Evolutionary conservation across 1,140 invertebrate genomes (phyloP), one percentile per base, ranked within the genome.

Genomic region (Drosophila sproati): DNA sequence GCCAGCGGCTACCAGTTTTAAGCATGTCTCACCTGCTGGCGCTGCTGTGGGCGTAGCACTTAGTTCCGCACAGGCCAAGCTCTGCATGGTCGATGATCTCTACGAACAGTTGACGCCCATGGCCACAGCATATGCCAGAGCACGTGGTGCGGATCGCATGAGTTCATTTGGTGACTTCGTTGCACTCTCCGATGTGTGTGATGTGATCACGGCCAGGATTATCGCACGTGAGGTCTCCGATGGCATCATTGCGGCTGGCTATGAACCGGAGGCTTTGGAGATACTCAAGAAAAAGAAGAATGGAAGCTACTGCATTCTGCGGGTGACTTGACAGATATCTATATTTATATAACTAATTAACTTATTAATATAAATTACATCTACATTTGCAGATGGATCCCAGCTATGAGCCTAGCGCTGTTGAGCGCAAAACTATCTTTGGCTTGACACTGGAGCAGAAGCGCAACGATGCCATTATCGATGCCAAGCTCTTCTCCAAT

Each of bases 91-190:
- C 2, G 95, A 97, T 69, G 98, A 99, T 93, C 85, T 99, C 29
- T 90, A 93, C 0, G 93, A 95, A 29, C 93, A 95, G 56, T 93
- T 99, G 51, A 96, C 97, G 4, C 98, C 98, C 0, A 79, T 99
- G n/a, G 98, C 98, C 0, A 95, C 94, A 7, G 99, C 99, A 2
- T 99, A 99, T 94, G 98, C 98, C 0, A 94, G 98, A 71, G 99
- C 98, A 0, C 94, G 99, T 93, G 98, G 98, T 39, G 98, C 98
- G 12, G 99, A 99, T 93, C 95, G 99, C 60, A 99, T 99, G 99
- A 99, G 98, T 4, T 99, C 98, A 7, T 99, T 99, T 93, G 98
- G 99, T 0, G 99, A 99, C 93, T 99, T 99, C 93, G 95, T 99
- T 43, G 98, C 98, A 7, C 91, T 99, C 0, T 99, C 98, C 0